Conservation (phyloP, 2,113 vertebrate species). For the Regulus satrapa region DNA sequence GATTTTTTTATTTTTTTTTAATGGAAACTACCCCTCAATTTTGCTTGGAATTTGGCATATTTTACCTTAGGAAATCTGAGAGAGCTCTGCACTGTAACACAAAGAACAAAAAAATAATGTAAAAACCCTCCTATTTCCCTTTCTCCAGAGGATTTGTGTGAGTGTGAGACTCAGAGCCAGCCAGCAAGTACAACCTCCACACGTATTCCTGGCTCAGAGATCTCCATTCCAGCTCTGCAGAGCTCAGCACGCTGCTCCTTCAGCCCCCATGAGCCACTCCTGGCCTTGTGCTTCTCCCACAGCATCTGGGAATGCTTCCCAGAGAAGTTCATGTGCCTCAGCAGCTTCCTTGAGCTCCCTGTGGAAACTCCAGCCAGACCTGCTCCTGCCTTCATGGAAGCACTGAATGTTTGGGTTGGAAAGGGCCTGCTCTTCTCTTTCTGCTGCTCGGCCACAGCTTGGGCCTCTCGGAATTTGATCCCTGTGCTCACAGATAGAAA, state of each 20-base stretch:
- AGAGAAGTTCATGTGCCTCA: neutral
- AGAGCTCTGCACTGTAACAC: neutral
- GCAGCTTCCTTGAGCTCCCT: neutral
- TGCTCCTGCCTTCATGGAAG: neutral
- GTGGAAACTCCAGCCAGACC: neutral
- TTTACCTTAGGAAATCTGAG: neutral
- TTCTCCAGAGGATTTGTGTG: neutral
- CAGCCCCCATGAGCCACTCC: neutral
- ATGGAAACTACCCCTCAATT: neutral
- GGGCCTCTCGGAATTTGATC: rapidly evolving
- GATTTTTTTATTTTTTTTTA: neutral
- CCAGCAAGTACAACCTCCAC: neutral
- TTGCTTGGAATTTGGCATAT: neutral
- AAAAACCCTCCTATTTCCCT: neutral
- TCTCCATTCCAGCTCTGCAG: neutral
- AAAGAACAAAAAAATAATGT: neutral
- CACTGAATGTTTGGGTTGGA: neutral
- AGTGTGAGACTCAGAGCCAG: neutral
- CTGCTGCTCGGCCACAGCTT: neutral
- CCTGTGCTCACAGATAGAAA: neutral
- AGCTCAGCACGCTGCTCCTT: neutral
- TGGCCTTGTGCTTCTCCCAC: neutral
- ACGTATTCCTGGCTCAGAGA: neutral
- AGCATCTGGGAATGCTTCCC: neutral
- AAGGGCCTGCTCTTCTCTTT: neutral